Base-by-base conservation (phyloP, 2,797 vertebrate genomes). In the Halcyon badia region DNA sequence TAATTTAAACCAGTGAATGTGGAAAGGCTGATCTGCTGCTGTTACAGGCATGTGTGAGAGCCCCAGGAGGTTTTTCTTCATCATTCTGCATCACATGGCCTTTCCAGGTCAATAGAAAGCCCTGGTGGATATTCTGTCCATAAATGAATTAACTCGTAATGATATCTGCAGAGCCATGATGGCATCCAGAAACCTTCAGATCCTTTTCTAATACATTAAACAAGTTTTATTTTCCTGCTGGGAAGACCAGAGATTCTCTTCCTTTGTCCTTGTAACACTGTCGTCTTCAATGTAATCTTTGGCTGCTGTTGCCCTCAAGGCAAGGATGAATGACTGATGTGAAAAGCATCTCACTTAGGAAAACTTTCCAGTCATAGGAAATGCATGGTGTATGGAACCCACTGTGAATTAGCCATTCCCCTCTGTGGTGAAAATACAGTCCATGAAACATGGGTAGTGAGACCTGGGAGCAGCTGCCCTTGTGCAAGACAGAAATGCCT, bases 71-170 rank as follows among this genome's bases (percentile, higher is more conserved):
- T 68, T 92, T 87, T 87, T n/a, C 65, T 83, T 75, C 19, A 21
- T 33, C 6, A 6, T 21, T 85, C 33, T 83, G 17, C 41, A 86
- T 89, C 68, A 26, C 35, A 9, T 78, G 35, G 64, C 48, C 62
- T 91, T 94, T 96, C 41, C 65, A 92, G 82, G 51, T 91, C 76
- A 92, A 48, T 8, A 68, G 49, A 70, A 94, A 89, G 24, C 65
- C 56, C 49, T 48, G 28, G n/a, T 86, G 61, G 25, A 57, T 85
- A n/a, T 78, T 78, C 26, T 91, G 30, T 33, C 41, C 48, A 6
- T 48, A 92, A 92, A 60, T 22, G 5, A 92, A 42, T 54, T 89
- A 70, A 62, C 35, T 84, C 12, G 3, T 73, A 73, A 90, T 49
- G 62, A 35, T 33, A 72, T 66, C 60, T 82, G 51, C 84, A 94